Base-by-base conservation (phyloP, 2,888 invertebrate species). In the Trisateles emortualis region DNA sequence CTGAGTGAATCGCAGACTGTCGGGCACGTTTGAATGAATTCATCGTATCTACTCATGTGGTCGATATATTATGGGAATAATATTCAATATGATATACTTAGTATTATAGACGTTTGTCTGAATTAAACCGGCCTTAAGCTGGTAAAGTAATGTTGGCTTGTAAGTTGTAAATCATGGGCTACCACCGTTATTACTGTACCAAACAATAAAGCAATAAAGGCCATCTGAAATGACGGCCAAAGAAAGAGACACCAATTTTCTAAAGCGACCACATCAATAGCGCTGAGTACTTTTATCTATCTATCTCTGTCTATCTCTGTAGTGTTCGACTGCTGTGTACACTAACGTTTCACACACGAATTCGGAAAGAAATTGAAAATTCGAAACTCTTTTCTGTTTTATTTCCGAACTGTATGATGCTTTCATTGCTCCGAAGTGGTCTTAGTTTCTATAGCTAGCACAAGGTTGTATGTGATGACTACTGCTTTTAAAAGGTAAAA, bases 331-430 rank as follows among this genome's bases (percentile, higher is more conserved):
- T 30, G 36, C 11, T 35, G 29, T 16, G 17, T 35, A 48, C 33
- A 33, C 29, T 5, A 16, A 32, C 40, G 11, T 10, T 6, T 42
- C 43, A 19, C 14, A 33, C 26, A 8, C 36, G 48, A 17, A 40
- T 56, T 44, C 33, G 24, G 30, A 53, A 57, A 42, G 30, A 57
- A 60, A 65, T 64, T 61, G 62, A 57, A 57, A 65, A 47, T 35
- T 24, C 14, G 8, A 16, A 3, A 32, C 11, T 32, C 32, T 32
- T 33, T 33, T 14, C 13, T 33, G 33, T 33, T 33, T 33, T 33
- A 14, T 14, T 32, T 32, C 13, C 3, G 11, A 11, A 32, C 33
- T 33, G 13, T 33, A n/a, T n/a, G 33, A 14, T 33, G 33, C 33
- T 14, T 33, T 33, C 6, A 33, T 33, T 33, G 33, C 33, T 33